Evolutionary conservation across 1,140 invertebrate species (phyloP), one percentile per base, ranked within the genome.

Genomic region (Drosophila micromelanica): DNA sequence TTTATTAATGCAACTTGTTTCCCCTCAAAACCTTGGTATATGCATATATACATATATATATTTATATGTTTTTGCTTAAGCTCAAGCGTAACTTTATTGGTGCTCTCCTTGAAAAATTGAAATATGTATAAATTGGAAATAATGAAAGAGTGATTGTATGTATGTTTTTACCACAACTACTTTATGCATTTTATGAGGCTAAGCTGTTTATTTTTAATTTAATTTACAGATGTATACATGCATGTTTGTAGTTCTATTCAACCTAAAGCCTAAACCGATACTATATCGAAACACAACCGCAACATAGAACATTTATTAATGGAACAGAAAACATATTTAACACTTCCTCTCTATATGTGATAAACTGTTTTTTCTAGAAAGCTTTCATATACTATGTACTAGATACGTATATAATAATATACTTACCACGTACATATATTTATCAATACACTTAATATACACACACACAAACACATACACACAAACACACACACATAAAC

Each of bases 301-400:
- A 64, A 63, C 27, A 73, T 59, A 67, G 54, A 52, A 72, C 54
- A 45, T 51, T 48, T 23, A 56, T 30, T 54, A 61, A 70, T 4
- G 45, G 45, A 57, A 70, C 52, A 42, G 35, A 72, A 70, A 80
- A 90, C 84, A 89, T 84, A 87, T 87, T 82, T 82, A 72, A 89
- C 85, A 89, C 85, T 87, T 89, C 85, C 84, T 89, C 82, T 75
- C 69, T 84, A 85, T 90, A 84, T 89, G 84, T 90, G 85, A 89
- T 87, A 87, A 90, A 89, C 85, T 73, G 75, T 77, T 85, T 89
- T 89, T 89, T 89, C 76, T 89, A 89, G 79, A 89, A 90, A 89
- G 84, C 84, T 89, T 89, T 89, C 84, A 80, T 74, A 80, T 69
- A 76, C 43, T 59, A 71, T 52, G 35, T 61, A 60, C 23, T 76